Percentiles rank a stretch among this genome's conserved stretches.
Conservation (phyloP, 2,797 vertebrate species). For the Danio jaintianensis region DNA sequence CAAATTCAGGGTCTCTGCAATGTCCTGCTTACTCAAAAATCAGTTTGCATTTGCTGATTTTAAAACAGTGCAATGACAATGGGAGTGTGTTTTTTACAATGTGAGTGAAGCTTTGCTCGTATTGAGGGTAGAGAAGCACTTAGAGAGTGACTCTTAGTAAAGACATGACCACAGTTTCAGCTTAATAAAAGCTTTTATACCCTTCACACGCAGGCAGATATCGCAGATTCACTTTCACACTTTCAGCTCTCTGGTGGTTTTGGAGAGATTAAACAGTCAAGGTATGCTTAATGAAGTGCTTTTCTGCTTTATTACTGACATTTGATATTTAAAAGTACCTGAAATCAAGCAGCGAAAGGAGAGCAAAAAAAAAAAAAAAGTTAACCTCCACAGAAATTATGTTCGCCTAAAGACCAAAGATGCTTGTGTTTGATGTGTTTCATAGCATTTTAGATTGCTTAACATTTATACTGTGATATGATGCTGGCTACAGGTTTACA, state of each 20-base stretch:
- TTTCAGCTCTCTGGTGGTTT: not conserved
- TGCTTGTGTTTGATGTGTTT: no score
- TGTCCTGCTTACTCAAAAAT: not conserved
- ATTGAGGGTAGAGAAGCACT: conserved; percentile 20
- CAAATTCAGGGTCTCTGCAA: conserved; percentile 22
- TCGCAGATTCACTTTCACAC: conserved; percentile 36
- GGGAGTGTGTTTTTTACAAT: not conserved
- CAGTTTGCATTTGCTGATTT: not conserved
- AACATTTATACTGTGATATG: no score
- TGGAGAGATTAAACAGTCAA: conserved; percentile 7
- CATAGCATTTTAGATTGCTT: no score
- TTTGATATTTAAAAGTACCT: no score
- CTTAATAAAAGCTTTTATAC: conserved; percentile 47
- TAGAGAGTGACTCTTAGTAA: conserved; percentile 15
- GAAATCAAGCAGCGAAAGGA: no score
- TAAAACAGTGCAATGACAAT: not conserved
- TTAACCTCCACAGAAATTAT: no score
- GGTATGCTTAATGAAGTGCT: conserved; percentile 34
- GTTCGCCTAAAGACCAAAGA: no score
- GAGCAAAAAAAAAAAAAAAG: no score
- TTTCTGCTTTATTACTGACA: not conserved
- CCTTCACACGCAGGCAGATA: conserved; percentile 27
- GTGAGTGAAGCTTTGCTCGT: not conserved
- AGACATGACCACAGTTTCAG: conserved; percentile 12
- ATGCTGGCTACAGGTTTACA: no score